Percentiles rank a stretch among this genome's conserved stretches.
phyloP scores from a whole-genome alignment of 2,888 invertebrate genomes.

The Horisme vitalbata region DNA sequence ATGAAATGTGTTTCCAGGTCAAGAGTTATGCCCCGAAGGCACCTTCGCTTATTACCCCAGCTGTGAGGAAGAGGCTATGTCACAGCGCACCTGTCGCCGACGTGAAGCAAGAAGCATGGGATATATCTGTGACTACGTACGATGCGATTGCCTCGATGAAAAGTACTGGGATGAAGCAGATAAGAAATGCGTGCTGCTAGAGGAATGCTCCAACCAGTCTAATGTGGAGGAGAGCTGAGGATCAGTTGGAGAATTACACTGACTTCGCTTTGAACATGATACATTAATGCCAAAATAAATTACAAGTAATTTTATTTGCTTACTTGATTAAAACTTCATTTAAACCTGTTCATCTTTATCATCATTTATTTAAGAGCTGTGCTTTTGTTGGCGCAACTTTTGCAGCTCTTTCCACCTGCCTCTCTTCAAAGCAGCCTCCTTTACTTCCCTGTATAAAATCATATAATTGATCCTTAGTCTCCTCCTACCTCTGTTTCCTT shows the following conservation, averaged over 20 bases:
- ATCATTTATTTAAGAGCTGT: too few species aligned
- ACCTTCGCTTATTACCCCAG: slow-evolving; percentile 39
- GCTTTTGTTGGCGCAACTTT: too few species aligned
- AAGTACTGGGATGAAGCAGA: slow-evolving; percentile 46
- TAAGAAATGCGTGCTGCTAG: slow-evolving; percentile 37
- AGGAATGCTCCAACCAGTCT: slow-evolving; percentile 43
- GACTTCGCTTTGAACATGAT: too few species aligned
- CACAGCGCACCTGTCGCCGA: slow-evolving; percentile 44
- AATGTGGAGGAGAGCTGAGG: slow-evolving; percentile 8
- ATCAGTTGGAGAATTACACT: slow-evolving; percentile 17
- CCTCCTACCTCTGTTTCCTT: too few species aligned
- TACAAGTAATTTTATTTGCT: too few species aligned
- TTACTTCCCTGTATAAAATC: too few species aligned
- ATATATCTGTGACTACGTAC: slow-evolving; percentile 42
- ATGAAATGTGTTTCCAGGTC: slow-evolving; percentile 34
- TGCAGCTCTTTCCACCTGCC: too few species aligned
- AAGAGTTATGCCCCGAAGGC: slow-evolving; percentile 40
- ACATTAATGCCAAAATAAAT: too few species aligned
- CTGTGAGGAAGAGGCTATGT: slow-evolving; percentile 37
- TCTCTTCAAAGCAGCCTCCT: too few species aligned
- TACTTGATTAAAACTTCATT: too few species aligned
- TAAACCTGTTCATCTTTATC: too few species aligned
- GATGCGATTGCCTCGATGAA: slow-evolving; percentile 44
- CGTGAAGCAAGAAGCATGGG: slow-evolving; percentile 37
- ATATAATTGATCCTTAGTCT: too few species aligned